Percentiles rank a stretch among this genome's conserved stretches.
phyloP scores from a whole-genome alignment of 2,113 vertebrate species.

The Andinoacara biseriatus region DNA sequence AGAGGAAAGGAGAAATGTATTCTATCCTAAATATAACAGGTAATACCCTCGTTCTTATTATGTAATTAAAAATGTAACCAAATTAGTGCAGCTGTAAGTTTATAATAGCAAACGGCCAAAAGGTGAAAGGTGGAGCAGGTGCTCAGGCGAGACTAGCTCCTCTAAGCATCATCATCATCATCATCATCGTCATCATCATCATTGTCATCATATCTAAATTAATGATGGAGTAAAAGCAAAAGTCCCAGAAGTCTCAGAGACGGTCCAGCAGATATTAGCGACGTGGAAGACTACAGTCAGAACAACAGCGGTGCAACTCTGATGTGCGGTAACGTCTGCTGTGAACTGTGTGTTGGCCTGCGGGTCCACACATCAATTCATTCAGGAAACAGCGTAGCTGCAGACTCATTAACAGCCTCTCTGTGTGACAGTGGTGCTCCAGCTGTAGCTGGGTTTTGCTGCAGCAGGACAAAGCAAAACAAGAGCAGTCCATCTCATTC shows the following conservation, averaged over 20 bases:
- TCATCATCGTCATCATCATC: not conserved
- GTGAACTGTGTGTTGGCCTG: not conserved
- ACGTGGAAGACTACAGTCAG: not conserved
- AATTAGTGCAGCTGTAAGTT: not conserved
- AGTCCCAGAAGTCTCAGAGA: not conserved
- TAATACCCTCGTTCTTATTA: not conserved
- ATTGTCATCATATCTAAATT: not conserved
- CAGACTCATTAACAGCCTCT: not conserved
- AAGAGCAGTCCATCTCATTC: slow-evolving; percentile 1
- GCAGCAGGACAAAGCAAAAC: not conserved
- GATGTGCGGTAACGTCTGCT: not conserved
- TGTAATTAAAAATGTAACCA: not conserved
- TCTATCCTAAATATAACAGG: not conserved
- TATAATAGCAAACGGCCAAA: not conserved
- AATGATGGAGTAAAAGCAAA: not conserved
- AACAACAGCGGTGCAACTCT: not conserved
- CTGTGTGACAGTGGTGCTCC: not conserved
- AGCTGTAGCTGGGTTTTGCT: not conserved
- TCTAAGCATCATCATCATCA: too few relatives aligned
- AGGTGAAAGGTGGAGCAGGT: not conserved
- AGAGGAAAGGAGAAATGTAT: too few relatives aligned
- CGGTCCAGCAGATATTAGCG: not conserved
- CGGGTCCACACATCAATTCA: not conserved
- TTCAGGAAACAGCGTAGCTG: not conserved
- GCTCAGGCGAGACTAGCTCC: not conserved